Conservation (phyloP, 2,888 invertebrate species). For the Notodonta dromedarius region DNA sequence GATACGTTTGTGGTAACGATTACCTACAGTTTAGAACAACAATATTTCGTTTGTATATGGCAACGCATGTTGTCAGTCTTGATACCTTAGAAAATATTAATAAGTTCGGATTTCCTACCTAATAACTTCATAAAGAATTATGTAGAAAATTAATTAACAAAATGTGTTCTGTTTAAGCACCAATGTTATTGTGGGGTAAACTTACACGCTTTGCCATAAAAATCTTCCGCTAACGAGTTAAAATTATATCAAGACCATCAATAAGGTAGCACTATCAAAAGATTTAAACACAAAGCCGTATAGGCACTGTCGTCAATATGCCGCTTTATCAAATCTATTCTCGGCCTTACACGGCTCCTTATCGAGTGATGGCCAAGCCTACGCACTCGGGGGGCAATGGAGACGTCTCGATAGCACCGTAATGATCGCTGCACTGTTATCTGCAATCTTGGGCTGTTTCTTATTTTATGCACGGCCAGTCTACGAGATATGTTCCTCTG, state of each 20-base stretch:
- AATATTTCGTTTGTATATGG: no score
- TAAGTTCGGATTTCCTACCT: no score
- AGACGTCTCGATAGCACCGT: conserved; percentile 52
- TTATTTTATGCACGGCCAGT: conserved; percentile 45
- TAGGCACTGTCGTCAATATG: not conserved
- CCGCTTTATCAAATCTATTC: conserved; percentile 6
- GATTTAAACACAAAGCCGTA: conserved; percentile 1
- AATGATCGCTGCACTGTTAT: conserved; percentile 47
- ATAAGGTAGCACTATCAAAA: not conserved
- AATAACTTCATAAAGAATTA: no score
- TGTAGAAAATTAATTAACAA: no score
- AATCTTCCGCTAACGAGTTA: not conserved
- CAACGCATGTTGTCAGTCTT: no score
- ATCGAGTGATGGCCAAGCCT: conserved; percentile 35
- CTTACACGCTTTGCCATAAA: no score
- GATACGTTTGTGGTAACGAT: no score
- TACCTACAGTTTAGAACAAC: no score
- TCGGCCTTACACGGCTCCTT: conserved; percentile 16
- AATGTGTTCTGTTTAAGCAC: no score
- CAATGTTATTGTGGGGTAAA: no score
- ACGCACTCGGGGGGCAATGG: conserved; percentile 45
- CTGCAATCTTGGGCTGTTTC: conserved; percentile 45
- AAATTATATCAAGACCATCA: not conserved
- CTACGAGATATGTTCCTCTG: conserved; percentile 27
- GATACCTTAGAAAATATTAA: no score